A percentile compares a stretch with the other conserved stretches of the same genome.
Evolutionary conservation across 2,797 vertebrate genomes (phyloP).

Genomic region (Acanthis flammea): DNA sequence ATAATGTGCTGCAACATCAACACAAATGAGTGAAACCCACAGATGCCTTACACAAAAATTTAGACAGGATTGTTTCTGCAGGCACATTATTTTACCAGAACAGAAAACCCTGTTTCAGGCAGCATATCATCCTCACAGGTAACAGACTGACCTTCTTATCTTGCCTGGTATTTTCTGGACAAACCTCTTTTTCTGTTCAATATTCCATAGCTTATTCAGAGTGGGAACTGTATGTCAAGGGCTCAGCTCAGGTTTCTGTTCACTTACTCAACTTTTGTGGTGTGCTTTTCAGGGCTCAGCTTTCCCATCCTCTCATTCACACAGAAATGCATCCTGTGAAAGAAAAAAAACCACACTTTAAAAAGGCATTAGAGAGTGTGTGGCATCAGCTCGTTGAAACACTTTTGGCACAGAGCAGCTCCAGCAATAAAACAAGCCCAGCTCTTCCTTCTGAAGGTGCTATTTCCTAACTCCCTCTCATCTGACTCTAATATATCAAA

Average conservation of each 20-base stretch:
- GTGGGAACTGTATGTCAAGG: neutral
- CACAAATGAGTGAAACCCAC: neutral
- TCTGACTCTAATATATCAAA: neutral
- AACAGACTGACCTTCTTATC: neutral
- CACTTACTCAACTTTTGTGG: neutral
- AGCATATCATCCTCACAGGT: neutral
- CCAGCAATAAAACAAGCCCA: neutral
- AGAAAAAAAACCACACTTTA: neutral
- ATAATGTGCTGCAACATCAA: neutral
- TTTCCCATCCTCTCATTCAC: neutral
- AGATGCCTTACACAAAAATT: neutral
- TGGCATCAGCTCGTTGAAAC: neutral
- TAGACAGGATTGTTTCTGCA: neutral
- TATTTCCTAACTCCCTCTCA: neutral
- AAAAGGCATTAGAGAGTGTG: neutral
- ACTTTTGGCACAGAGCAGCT: neutral
- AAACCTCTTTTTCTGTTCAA: neutral
- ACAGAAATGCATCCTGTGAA: neutral
- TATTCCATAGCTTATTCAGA: neutral
- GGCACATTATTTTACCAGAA: neutral
- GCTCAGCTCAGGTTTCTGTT: neutral
- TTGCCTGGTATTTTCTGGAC: neutral
- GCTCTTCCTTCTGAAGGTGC: neutral
- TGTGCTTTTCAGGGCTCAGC: conserved; percentile 30
- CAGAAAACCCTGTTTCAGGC: neutral